Conservation (phyloP, 2,113 vertebrate species). For the Zingel zingel region DNA sequence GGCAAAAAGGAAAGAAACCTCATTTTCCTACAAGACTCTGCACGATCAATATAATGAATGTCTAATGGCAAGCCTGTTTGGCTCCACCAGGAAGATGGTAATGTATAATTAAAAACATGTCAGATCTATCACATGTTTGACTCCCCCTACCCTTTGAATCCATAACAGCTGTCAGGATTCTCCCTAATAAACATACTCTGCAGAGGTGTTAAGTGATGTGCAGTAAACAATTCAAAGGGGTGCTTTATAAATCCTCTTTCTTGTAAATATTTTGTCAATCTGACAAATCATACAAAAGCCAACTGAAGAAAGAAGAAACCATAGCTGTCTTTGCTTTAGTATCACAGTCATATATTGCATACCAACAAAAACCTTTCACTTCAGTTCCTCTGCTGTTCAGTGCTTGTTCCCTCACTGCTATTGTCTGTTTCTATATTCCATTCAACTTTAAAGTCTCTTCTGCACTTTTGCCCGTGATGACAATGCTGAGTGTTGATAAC, state of each 20-base stretch:
- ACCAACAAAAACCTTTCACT: neutral
- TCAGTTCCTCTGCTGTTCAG: neutral
- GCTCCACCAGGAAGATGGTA: conserved; percentile 65
- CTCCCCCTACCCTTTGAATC: conserved; percentile 37
- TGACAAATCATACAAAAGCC: neutral
- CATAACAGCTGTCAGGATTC: conserved; percentile 63
- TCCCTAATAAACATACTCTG: conserved; percentile 38
- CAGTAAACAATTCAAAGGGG: conserved; percentile 43
- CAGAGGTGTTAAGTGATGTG: conserved; percentile 41
- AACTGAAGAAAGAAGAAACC: neutral
- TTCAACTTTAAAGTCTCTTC: conserved; percentile 16
- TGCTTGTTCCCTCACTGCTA: neutral
- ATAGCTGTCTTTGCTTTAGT: neutral
- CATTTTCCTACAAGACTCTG: conserved; percentile 73
- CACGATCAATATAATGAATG: conserved; percentile 80
- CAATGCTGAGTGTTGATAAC: conserved; percentile 53
- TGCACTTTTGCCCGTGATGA: conserved; percentile 29
- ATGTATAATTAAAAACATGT: conserved; percentile 77
- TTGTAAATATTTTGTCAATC: neutral
- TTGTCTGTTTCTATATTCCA: conserved; percentile 26
- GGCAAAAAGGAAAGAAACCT: conserved; percentile 76
- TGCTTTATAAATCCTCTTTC: conserved; percentile 2
- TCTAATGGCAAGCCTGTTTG: conserved; percentile 70
- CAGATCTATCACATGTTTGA: conserved; percentile 66
- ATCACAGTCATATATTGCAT: neutral